Base-by-base conservation (phyloP, 2,797 vertebrate species). In the Macroramphosus scolopax region DNA sequence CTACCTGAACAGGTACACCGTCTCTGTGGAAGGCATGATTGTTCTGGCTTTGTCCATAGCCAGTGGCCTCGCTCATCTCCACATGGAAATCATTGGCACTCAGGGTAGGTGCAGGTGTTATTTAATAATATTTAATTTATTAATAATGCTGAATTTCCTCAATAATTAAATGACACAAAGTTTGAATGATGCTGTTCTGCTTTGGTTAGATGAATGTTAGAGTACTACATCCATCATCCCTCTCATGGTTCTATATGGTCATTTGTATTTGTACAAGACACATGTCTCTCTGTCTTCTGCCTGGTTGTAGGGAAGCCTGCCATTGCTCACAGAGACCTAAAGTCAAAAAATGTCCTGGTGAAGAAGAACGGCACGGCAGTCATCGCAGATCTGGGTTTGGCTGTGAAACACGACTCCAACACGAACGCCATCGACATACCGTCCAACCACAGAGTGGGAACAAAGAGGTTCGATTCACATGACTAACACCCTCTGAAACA, bases 231-330 rank as follows among this genome's bases (percentile, higher is more conserved):
- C n/a, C n/a, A n/a, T n/a, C n/a, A n/a, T n/a, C n/a, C n/a, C n/a
- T n/a, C n/a, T n/a, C n/a, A n/a, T n/a, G n/a, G n/a, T n/a, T n/a
- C n/a, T n/a, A n/a, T n/a, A n/a, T n/a, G n/a, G n/a, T n/a, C n/a
- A n/a, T n/a, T n/a, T n/a, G n/a, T n/a, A n/a, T n/a, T n/a, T n/a
- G n/a, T n/a, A n/a, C n/a, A n/a, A n/a, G n/a, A n/a, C n/a, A n/a
- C n/a, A n/a, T 10, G 8, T 50, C 4, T 12, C 15, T 63, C 32
- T 68, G n/a, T n/a, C n/a, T n/a, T n/a, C n/a, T n/a, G n/a, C 3
- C 78, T n/a, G n/a, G n/a, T n/a, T n/a, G n/a, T n/a, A 98, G 96
- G 96, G n/a, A 98, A 98, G 76, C 96, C 96, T 22, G 96, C 96
- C 0, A 98, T 98, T 38, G 96, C 96, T 31, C 96, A 98, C 67